These are phyloP conservation scores for Sciaenops ocellatus DNA, from an alignment of 2,797 vertebrate genomes.

Conservation along the genomic window DNA sequence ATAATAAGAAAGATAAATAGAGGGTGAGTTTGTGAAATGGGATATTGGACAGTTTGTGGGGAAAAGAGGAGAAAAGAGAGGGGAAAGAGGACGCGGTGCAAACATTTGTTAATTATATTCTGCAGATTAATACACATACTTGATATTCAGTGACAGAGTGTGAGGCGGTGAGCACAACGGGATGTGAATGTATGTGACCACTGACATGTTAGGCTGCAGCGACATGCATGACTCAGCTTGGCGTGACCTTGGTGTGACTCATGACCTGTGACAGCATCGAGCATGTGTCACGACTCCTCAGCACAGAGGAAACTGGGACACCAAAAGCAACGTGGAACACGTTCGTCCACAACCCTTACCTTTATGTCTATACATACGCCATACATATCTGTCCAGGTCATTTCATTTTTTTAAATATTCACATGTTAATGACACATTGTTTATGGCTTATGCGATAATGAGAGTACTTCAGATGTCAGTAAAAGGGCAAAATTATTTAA, in stretches of 20 bases:
- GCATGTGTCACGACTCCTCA: slow-evolving; percentile 23
- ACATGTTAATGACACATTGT: neutral
- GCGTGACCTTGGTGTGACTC: slow-evolving; percentile 49
- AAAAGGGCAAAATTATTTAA: neutral
- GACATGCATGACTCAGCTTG: slow-evolving; percentile 66
- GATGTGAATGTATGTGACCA: slow-evolving; percentile 40
- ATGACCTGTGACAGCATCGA: slow-evolving; percentile 40
- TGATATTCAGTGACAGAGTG: slow-evolving; percentile 53
- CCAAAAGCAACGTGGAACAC: slow-evolving; percentile 38
- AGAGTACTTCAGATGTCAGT: neutral
- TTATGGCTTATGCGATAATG: neutral
- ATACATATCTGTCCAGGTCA: neutral
- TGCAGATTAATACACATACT: slow-evolving; percentile 59
- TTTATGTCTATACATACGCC: neutral
- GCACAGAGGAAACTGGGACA: slow-evolving; percentile 30
- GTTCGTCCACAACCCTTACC: slow-evolving; percentile 5
- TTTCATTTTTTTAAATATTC: neutral
- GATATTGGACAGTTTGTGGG: slow-evolving; percentile 38
- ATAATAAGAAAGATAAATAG: slow-evolving; percentile 32
- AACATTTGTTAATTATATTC: slow-evolving; percentile 77
- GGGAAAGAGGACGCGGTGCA: slow-evolving; percentile 65
- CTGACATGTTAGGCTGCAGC: slow-evolving; percentile 44
- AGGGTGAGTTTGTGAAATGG: slow-evolving; percentile 29
- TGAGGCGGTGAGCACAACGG: slow-evolving; percentile 29
- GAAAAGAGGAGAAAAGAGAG: slow-evolving; percentile 22